These are phyloP conservation scores for Corythoichthys intestinalis DNA, from an alignment of 2,113 vertebrate species.

Conservation along the genomic window DNA sequence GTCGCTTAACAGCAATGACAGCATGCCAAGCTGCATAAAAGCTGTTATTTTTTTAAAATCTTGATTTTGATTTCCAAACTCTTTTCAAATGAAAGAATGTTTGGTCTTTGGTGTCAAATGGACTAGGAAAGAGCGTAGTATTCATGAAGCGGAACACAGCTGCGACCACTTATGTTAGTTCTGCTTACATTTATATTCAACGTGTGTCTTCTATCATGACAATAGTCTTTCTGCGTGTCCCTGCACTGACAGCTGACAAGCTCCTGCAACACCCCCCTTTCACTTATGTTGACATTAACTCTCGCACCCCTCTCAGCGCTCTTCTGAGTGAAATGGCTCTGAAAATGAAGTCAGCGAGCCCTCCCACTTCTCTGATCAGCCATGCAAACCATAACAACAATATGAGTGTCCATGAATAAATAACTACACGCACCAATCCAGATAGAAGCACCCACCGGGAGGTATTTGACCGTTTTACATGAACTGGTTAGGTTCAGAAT, in stretches of 20 bases:
- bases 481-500: not conserved
- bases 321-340: constrained; percentile 29
- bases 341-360: constrained; percentile 42
- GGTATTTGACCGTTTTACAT: not conserved
- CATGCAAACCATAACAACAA: constrained; percentile 47
- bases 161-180: not conserved
- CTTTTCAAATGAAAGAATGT: too few relatives aligned
- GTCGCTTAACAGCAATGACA: too few relatives aligned
- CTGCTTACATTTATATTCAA: not conserved
- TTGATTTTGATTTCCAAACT: too few relatives aligned
- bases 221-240: constrained; percentile 10
- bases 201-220: not conserved
- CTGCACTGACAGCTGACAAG: constrained; percentile 30
- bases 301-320: constrained; percentile 35
- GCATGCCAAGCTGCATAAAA: too few relatives aligned
- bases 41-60: too few relatives aligned
- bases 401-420: constrained; percentile 15
- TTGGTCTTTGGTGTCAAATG: too few relatives aligned
- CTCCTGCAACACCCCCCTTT: not conserved
- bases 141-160: too few relatives aligned
- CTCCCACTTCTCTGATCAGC: constrained; percentile 15
- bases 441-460: not conserved
- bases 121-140: too few relatives aligned
- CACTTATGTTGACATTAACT: constrained; percentile 18
- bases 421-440: constrained; percentile 36